These are phyloP conservation scores for Benitochromis conjunctus DNA, from an alignment of 2,113 vertebrate species.

Conservation along the genomic window DNA sequence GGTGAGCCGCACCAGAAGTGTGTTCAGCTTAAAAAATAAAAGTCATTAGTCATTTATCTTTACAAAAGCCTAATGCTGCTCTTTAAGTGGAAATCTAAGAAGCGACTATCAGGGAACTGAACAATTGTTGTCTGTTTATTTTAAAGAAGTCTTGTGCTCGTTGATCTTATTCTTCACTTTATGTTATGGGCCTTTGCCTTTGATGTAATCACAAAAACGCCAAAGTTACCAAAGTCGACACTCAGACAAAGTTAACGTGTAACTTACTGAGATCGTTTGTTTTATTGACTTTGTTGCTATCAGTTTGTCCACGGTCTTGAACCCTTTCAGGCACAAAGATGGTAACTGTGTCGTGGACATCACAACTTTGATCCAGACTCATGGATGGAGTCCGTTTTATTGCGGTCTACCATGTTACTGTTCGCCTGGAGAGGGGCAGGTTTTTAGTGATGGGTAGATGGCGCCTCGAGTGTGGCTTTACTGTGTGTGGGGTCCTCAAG, in stretches of 20 bases:
- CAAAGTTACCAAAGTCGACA: background rate
- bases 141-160: background rate
- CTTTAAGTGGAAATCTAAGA: too few species aligned
- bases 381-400: background rate
- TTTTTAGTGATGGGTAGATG: background rate
- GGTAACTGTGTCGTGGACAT: background rate
- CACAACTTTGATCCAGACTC: background rate
- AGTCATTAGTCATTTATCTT: too few species aligned
- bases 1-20: too few species aligned
- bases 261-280: background rate
- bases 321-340: background rate
- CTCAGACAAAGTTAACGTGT: background rate
- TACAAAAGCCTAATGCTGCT: too few species aligned
- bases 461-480: background rate
- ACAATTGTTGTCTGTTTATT: background rate
- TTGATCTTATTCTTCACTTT: background rate
- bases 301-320: background rate
- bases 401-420: background rate
- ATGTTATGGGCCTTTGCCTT: background rate
- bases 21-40: too few species aligned
- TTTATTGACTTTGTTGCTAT: background rate
- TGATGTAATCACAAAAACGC: background rate
- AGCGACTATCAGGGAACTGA: too few species aligned
- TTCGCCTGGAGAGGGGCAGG: background rate
- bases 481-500: background rate